Conservation (phyloP, 2,113 vertebrate species). For the Hirundichthys speculiger region DNA sequence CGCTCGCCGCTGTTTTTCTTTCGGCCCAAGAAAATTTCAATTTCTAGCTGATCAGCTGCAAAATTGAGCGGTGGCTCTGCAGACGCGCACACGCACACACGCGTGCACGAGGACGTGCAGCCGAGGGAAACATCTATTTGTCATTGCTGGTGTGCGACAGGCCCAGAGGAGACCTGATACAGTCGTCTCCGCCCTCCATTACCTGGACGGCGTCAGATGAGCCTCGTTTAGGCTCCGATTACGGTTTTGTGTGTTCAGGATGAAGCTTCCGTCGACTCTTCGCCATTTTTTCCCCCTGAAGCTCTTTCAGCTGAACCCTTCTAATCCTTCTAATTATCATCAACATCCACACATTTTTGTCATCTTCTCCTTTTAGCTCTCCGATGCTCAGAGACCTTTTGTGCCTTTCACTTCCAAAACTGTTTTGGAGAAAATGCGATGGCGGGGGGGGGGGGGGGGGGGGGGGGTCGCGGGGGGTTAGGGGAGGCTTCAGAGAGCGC, state of each 20-base stretch:
- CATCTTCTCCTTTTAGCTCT: background rate
- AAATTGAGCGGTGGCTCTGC: slow-evolving; percentile 53
- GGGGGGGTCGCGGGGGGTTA: slow-evolving; percentile 31
- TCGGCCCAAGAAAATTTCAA: slow-evolving; percentile 48
- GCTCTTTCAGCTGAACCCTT: background rate
- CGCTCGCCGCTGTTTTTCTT: slow-evolving; percentile 11
- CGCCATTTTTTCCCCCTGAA: background rate
- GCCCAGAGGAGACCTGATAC: slow-evolving; percentile 6
- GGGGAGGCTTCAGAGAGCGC: slow-evolving; percentile 34
- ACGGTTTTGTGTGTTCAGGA: slow-evolving; percentile 4
- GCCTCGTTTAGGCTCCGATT: slow-evolving; percentile 16
- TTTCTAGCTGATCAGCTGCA: slow-evolving; percentile 69
- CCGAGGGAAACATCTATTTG: slow-evolving; percentile 36
- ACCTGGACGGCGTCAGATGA: slow-evolving; percentile 8
- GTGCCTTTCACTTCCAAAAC: slow-evolving; percentile 23
- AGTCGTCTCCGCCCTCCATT: slow-evolving; percentile 29
- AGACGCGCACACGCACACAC: slow-evolving; percentile 6
- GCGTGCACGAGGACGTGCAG: background rate
- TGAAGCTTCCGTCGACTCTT: background rate
- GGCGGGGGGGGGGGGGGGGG: slow-evolving; percentile 22
- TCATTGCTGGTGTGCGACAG: slow-evolving; percentile 30
- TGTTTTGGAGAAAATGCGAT: slow-evolving; percentile 7
- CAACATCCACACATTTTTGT: background rate
- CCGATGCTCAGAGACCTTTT: background rate
- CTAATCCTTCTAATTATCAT: background rate